Evolutionary conservation across 2,888 invertebrate species (phyloP).

Genomic region (Leuctra nigra): DNA sequence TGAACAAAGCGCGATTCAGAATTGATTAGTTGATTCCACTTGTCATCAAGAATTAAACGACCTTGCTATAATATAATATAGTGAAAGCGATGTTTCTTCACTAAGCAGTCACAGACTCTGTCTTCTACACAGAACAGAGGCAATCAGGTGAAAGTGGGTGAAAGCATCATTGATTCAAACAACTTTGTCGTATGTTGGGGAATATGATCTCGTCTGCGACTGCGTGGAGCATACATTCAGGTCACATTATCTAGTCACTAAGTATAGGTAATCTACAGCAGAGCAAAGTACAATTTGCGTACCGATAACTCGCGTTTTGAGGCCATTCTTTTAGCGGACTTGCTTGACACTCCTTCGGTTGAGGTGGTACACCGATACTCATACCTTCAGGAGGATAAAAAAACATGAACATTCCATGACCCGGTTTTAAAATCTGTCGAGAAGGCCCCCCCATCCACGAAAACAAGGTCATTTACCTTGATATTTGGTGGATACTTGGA

Average conservation of each 20-base stretch:
- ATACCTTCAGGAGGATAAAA: neutral
- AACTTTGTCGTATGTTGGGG: constrained; percentile 8
- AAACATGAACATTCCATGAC: neutral
- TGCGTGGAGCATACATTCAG: neutral
- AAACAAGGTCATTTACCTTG: constrained; percentile 3
- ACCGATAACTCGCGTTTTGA: neutral
- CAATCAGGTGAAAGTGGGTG: constrained; percentile 16
- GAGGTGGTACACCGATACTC: no score
- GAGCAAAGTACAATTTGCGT: neutral
- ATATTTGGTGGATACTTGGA: neutral
- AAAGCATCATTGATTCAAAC: constrained; percentile 11
- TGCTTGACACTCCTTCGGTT: neutral
- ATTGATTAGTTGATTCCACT: neutral
- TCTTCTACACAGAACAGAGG: constrained; percentile 6
- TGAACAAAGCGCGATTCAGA: neutral
- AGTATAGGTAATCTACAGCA: neutral
- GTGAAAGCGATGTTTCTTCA: constrained; percentile 14
- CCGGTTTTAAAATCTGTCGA: neutral
- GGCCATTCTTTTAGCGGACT: neutral
- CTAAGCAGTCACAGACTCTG: constrained; percentile 10
- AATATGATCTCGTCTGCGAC: no score
- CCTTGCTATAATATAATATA: constrained; percentile 2
- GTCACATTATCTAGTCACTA: constrained; percentile 4
- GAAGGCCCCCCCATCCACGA: neutral
- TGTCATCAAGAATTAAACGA: constrained; percentile 8